Conservation (phyloP, 2,113 vertebrate species). For the Hemiprocne comata region DNA sequence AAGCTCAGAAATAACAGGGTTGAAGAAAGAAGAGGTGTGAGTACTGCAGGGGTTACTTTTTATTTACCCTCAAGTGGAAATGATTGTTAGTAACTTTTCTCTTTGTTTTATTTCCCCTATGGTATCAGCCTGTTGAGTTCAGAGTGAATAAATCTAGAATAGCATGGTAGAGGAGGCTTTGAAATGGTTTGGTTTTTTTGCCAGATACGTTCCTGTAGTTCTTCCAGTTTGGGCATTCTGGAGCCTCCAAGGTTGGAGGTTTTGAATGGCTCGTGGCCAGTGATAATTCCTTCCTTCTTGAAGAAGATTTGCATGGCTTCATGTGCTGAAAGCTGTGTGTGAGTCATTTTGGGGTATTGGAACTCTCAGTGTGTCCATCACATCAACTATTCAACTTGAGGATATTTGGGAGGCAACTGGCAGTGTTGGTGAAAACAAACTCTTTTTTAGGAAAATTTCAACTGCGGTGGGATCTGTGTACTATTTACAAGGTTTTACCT, state of each 20-base stretch:
- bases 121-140: background rate
- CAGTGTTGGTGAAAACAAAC: background rate
- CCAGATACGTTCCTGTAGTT: background rate
- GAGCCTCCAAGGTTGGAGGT: background rate
- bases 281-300: slow-evolving; percentile 11
- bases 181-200: background rate
- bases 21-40: background rate
- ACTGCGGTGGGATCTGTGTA: background rate
- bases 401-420: background rate
- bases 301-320: slow-evolving; percentile 15
- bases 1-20: background rate
- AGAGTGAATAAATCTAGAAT: background rate
- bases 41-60: background rate
- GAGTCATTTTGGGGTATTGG: background rate
- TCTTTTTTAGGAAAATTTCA: background rate
- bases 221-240: background rate
- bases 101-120: background rate
- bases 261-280: slow-evolving; percentile 13
- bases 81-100: background rate
- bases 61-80: background rate
- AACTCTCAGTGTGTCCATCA: background rate
- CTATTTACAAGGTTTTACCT: background rate
- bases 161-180: background rate
- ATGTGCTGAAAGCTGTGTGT: background rate
- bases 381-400: background rate